Conservation (phyloP, 2,113 vertebrate genomes). For the Anhinga anhinga region DNA sequence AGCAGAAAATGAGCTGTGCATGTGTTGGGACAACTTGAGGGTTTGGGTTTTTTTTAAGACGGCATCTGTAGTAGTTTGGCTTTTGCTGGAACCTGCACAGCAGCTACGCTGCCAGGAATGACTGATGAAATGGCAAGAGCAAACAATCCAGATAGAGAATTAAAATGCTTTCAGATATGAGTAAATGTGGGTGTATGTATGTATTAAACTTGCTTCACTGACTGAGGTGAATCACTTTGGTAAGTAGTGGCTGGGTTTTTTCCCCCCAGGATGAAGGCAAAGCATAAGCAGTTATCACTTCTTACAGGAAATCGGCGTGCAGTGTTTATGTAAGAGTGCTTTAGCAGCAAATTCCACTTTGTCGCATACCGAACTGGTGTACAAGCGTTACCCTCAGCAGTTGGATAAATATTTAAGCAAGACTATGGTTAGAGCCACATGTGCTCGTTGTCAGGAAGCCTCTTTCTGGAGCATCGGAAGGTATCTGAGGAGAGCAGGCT, state of each 20-base stretch:
- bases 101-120: not conserved
- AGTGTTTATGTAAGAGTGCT: not conserved
- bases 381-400: not conserved
- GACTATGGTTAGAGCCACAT: not conserved
- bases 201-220: not conserved
- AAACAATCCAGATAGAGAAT: not conserved
- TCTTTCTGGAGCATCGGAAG: not conserved
- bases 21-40: not conserved
- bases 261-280: not conserved
- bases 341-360: not conserved
- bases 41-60: not conserved
- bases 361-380: not conserved
- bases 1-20: not conserved
- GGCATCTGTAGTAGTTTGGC: not conserved
- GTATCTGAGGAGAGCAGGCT: not conserved
- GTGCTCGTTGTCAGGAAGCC: not conserved
- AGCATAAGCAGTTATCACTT: not conserved
- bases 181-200: not conserved
- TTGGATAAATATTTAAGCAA: not conserved
- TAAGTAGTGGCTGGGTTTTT: not conserved
- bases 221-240: not conserved
- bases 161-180: conserved; percentile 44
- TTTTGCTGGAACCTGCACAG: not conserved
- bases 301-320: not conserved
- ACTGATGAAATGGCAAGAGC: not conserved